These are phyloP conservation scores for Leptopilina boulardi DNA, from an alignment of 1,140 invertebrate species.

Conservation along the genomic window DNA sequence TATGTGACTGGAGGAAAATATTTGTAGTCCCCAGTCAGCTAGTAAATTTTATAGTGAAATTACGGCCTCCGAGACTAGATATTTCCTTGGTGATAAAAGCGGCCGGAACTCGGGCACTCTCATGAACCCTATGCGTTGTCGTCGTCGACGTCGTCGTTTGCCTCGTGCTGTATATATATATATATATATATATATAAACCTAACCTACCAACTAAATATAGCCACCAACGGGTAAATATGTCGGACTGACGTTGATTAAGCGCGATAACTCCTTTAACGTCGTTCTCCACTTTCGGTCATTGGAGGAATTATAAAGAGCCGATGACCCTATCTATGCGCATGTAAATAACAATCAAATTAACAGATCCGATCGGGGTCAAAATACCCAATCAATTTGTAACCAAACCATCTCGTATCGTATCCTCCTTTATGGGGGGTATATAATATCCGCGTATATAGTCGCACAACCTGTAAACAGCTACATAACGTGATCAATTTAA, in stretches of 20 bases:
- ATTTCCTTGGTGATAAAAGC: slow-evolving; percentile 49
- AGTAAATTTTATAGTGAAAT: slow-evolving; percentile 57
- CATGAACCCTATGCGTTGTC: slow-evolving; percentile 1
- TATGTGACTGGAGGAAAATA: slow-evolving; percentile 34
- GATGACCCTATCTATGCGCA: neutral
- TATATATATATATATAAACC: slow-evolving; percentile 3
- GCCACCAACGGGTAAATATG: slow-evolving; percentile 37
- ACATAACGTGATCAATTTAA: neutral
- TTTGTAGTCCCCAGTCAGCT: slow-evolving; percentile 41
- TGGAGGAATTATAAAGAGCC: slow-evolving; percentile 31
- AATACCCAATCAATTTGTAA: slow-evolving; percentile 32
- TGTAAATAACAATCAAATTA: slow-evolving; percentile 21
- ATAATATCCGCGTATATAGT: slow-evolving; percentile 8
- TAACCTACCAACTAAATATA: slow-evolving; percentile 44
- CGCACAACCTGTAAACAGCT: neutral
- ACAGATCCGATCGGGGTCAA: slow-evolving; percentile 15
- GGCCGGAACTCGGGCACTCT: slow-evolving; percentile 38
- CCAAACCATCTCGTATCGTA: slow-evolving; percentile 9
- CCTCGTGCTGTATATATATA: too few relatives aligned
- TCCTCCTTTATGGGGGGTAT: slow-evolving; percentile 20
- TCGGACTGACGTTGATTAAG: slow-evolving; percentile 47
- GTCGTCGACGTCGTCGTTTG: too few relatives aligned
- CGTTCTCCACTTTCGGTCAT: slow-evolving; percentile 41
- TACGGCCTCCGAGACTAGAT: slow-evolving; percentile 49
- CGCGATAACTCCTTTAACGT: slow-evolving; percentile 59